Evolutionary conservation across 2,797 vertebrate genomes (phyloP).

Genomic region (Graptemys geographica): DNA sequence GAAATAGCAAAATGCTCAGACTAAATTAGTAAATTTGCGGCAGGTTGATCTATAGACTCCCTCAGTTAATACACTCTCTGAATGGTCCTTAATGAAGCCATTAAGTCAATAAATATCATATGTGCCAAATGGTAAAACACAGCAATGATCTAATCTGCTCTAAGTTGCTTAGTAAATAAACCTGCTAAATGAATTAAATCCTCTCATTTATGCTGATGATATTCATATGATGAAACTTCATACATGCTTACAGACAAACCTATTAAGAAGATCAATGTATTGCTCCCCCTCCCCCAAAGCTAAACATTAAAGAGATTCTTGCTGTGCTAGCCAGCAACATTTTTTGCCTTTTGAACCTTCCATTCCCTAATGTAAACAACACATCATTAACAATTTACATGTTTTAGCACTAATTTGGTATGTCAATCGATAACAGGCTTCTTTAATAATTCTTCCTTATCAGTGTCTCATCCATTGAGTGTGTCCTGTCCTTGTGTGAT

Average conservation of each 20-base stretch:
- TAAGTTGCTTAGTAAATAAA: slow-evolving; percentile 41
- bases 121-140: slow-evolving; percentile 32
- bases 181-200: not conserved
- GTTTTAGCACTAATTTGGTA: fast-evolving
- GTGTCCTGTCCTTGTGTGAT: not conserved
- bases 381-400: fast-evolving
- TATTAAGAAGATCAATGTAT: not conserved
- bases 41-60: slow-evolving; percentile 45
- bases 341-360: not conserved
- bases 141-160: slow-evolving; percentile 35
- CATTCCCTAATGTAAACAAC: fast-evolving
- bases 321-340: not conserved
- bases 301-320: not conserved
- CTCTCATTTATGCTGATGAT: not conserved
- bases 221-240: not conserved
- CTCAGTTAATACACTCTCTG: slow-evolving; percentile 41
- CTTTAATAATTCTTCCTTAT: not conserved
- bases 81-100: slow-evolving; percentile 56
- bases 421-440: not conserved
- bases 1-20: slow-evolving; percentile 45
- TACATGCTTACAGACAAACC: not conserved
- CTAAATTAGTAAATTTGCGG: slow-evolving; percentile 55
- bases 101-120: slow-evolving; percentile 62
- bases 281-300: not conserved
- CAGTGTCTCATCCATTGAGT: not conserved